Conservation (phyloP, 92 coral and sea anemone genomes). For the Parazoanthus atlanticus region DNA sequence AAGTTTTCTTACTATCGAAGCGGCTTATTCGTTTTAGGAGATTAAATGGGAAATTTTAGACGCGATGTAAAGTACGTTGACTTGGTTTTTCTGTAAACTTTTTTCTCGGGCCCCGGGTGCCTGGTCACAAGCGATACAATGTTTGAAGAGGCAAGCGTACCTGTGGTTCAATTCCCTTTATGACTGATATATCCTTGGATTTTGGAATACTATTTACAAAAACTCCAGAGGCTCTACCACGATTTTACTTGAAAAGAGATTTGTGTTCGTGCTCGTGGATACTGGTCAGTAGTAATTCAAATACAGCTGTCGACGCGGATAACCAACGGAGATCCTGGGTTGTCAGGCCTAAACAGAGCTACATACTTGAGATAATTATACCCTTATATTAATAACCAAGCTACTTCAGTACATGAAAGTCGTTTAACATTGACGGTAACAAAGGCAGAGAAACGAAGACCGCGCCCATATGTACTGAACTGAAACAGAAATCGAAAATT, state of each 20-base stretch:
- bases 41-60: neutral
- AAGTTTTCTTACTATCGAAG: neutral
- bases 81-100: neutral
- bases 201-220: neutral
- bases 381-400: too few relatives aligned
- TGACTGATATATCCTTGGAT: neutral
- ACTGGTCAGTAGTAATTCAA: neutral
- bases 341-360: too few relatives aligned
- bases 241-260: neutral
- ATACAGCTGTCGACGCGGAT: too few relatives aligned
- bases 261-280: neutral
- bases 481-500: neutral
- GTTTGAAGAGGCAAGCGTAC: too few relatives aligned
- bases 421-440: neutral
- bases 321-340: too few relatives aligned
- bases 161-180: too few relatives aligned
- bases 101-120: neutral
- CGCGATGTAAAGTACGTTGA: neutral
- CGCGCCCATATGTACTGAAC: neutral
- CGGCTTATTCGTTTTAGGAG: neutral
- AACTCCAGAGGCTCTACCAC: neutral
- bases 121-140: neutral
- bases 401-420: neutral
- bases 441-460: neutral
- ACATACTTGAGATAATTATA: too few relatives aligned